These are phyloP conservation scores for Nebria ingens DNA, from an alignment of 1,140 invertebrate species.

Conservation along the genomic window DNA sequence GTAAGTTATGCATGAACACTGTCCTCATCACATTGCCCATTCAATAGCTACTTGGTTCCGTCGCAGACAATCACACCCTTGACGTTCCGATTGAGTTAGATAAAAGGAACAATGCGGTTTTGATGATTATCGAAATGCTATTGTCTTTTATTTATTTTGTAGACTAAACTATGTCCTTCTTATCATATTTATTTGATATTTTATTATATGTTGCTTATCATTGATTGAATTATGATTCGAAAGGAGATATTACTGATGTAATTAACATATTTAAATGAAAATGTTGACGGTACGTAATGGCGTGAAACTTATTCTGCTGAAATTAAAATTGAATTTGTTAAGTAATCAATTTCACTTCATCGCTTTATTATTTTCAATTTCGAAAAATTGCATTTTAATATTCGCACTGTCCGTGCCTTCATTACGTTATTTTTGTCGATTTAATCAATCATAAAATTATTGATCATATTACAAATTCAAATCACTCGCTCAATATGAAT, in stretches of 20 bases:
- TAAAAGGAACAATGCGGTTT: no score
- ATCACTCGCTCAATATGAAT: no score
- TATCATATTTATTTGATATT: no score
- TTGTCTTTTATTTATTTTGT: no score
- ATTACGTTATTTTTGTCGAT: not conserved
- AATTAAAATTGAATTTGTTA: constrained; percentile 1
- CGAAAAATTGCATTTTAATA: not conserved
- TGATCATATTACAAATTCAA: not conserved
- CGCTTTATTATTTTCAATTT: not conserved
- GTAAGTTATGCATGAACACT: constrained; percentile 45
- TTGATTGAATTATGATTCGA: no score
- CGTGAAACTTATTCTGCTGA: not conserved
- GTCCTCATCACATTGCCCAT: not conserved
- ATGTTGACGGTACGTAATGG: not conserved
- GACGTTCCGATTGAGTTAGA: no score
- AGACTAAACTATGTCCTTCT: no score
- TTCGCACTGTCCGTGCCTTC: not conserved
- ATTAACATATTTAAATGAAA: not conserved
- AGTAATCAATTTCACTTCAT: not conserved
- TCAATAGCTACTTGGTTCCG: not conserved
- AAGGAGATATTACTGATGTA: not conserved
- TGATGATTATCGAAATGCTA: no score
- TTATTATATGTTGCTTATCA: no score
- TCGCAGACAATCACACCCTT: no score
- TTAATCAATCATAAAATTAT: not conserved